Percentiles rank a stretch among this genome's conserved stretches.
Conservation (phyloP, 2,113 vertebrate species). For the Psittacus erithacus region DNA sequence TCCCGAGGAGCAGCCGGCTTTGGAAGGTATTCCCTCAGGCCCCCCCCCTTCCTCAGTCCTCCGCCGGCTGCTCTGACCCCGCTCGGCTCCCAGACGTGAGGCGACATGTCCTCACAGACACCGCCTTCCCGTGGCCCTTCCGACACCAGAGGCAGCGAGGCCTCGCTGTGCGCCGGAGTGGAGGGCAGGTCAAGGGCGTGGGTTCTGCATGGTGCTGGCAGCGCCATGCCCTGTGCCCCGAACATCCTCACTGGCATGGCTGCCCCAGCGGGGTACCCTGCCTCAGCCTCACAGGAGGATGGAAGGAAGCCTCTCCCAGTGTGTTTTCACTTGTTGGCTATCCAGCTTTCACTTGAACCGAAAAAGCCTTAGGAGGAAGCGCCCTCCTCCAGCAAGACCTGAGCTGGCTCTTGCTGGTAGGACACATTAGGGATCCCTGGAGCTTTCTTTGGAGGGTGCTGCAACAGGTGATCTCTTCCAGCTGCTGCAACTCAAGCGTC, state of each 20-base stretch:
- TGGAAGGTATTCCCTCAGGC: neutral
- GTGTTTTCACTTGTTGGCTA: rapidly evolving
- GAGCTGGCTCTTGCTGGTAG: neutral
- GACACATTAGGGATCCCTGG: neutral
- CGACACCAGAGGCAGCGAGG: neutral
- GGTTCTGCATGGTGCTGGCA: too few species aligned
- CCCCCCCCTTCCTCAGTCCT: neutral
- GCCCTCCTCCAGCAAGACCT: neutral
- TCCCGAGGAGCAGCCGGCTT: neutral
- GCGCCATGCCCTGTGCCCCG: rapidly evolving
- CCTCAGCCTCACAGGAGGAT: neutral
- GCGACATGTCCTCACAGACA: neutral
- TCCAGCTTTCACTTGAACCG: neutral
- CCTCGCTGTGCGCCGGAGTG: neutral
- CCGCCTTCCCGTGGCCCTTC: neutral
- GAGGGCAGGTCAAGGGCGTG: neutral
- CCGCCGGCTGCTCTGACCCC: neutral
- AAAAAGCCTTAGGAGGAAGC: neutral
- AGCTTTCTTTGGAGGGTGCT: neutral
- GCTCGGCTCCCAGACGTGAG: neutral
- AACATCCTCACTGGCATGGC: rapidly evolving
- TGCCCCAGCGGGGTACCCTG: rapidly evolving
- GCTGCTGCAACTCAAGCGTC: neutral
- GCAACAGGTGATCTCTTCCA: rapidly evolving
- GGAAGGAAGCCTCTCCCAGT: too few species aligned